phyloP scores from a whole-genome alignment of 1,140 invertebrate species.

The Diploscapter pachys region DNA sequence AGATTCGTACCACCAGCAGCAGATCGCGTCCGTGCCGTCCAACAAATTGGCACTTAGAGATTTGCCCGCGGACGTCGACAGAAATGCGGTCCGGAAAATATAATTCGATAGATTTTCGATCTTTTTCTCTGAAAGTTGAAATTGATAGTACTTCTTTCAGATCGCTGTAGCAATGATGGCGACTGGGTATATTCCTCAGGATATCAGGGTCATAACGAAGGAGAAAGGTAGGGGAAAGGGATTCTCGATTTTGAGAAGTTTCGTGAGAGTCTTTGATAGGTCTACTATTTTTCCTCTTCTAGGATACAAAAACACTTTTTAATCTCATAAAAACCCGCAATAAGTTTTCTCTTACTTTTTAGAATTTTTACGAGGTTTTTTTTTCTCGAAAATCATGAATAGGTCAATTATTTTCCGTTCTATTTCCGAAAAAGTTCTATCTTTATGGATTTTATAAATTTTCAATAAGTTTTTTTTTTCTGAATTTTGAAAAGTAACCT shows the following conservation, averaged over 20 bases:
- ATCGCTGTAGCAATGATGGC: constrained; percentile 14
- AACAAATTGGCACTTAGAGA: constrained; percentile 27
- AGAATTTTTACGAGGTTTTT: not conserved
- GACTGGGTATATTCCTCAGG: constrained; percentile 21
- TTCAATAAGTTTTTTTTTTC: not conserved
- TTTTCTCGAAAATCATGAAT: not conserved
- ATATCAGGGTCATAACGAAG: constrained; percentile 19
- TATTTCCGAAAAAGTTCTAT: not conserved
- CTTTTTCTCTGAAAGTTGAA: not conserved
- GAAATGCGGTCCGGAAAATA: constrained; percentile 2
- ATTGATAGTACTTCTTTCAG: constrained; percentile 4
- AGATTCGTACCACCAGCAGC: not conserved
- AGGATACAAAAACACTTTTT: not conserved
- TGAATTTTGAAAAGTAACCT: not conserved
- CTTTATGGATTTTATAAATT: not conserved
- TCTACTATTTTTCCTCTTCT: not conserved
- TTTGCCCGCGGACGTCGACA: constrained; percentile 24
- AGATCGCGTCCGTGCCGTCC: not conserved
- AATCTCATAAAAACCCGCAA: constrained; percentile 16
- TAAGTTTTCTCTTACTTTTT: not conserved
- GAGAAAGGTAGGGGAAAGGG: not conserved
- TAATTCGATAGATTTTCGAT: no score
- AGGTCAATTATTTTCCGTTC: not conserved
- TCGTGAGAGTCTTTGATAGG: not conserved
- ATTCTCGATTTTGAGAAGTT: not conserved